Evolutionary conservation across 2,113 vertebrate species (phyloP).

Genomic region (Variabilichromis moorii): DNA sequence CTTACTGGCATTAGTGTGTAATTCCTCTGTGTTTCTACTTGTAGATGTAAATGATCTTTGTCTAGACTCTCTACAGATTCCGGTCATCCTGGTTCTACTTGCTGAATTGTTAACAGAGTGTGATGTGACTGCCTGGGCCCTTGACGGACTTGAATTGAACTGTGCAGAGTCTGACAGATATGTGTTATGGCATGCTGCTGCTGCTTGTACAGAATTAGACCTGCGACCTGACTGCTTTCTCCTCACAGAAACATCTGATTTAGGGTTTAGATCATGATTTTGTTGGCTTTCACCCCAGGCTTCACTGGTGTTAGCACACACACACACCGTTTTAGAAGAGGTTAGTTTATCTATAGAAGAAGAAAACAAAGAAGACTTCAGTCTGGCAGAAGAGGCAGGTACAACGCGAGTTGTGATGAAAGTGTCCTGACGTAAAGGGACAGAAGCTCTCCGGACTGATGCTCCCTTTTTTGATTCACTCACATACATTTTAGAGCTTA

Average conservation of each 20-base stretch:
- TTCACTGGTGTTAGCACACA: constrained; percentile 16
- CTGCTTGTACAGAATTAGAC: constrained; percentile 20
- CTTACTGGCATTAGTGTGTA: neutral
- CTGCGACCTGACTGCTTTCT: constrained; percentile 25
- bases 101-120: neutral
- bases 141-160: neutral
- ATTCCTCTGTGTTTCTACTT: constrained; percentile 25
- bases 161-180: neutral
- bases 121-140: neutral
- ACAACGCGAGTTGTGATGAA: constrained; percentile 48
- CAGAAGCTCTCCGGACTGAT: constrained; percentile 13
- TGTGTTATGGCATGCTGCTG: neutral
- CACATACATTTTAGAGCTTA: neutral
- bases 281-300: constrained; percentile 22
- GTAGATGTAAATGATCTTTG: neutral
- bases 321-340: constrained; percentile 24
- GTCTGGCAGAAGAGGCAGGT: constrained; percentile 18
- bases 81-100: neutral
- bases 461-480: neutral
- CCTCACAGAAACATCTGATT: constrained; percentile 30
- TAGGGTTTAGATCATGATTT: constrained; percentile 15
- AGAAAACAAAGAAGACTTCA: constrained; percentile 16
- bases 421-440: constrained; percentile 54
- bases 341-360: constrained; percentile 28
- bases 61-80: constrained; percentile 39